Evolutionary conservation across 2,113 vertebrate genomes (phyloP).

Genomic region (Protobothrops flavoviridis): DNA sequence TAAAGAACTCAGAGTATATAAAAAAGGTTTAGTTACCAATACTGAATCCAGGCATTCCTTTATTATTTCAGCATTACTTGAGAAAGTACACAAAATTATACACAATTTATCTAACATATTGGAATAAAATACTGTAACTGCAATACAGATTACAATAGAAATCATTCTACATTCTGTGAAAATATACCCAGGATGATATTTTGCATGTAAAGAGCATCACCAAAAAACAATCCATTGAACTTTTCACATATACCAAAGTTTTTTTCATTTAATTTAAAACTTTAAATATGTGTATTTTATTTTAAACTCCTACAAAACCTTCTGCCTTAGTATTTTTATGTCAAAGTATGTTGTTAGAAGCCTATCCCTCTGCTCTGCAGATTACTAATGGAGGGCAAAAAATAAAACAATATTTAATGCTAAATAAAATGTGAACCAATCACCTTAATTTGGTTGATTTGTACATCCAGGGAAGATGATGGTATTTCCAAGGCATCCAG

Average conservation of each 20-base stretch:
- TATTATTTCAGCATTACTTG: conserved; percentile 55
- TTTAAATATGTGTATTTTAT: conserved; percentile 30
- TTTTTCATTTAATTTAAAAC: conserved; percentile 31
- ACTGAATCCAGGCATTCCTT: conserved; percentile 49
- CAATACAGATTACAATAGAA: conserved; percentile 10
- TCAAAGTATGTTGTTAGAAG: conserved; percentile 24
- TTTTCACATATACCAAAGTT: conserved; percentile 49
- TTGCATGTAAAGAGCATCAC: conserved; percentile 30
- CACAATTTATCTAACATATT: conserved; percentile 32
- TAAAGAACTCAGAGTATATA: conserved; percentile 32
- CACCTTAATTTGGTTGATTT: conserved; percentile 87
- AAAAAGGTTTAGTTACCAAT: conserved; percentile 47
- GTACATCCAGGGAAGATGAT: conserved; percentile 78
- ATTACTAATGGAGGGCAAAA: not conserved
- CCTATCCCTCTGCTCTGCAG: conserved; percentile 22
- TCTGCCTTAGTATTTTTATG: conserved; percentile 42
- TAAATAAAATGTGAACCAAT: conserved; percentile 66
- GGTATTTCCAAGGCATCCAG: conserved; percentile 75
- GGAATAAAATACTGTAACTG: conserved; percentile 35
- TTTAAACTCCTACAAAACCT: conserved; percentile 33
- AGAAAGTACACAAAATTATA: conserved; percentile 52
- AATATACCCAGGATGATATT: conserved; percentile 27
- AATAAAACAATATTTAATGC: conserved; percentile 21
- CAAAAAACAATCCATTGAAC: conserved; percentile 49
- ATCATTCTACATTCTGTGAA: conserved; percentile 19